Percentiles rank a stretch among this genome's conserved stretches.
Evolutionary conservation across 2,888 invertebrate species (phyloP).

Genomic region (Scrobipalpa costella): DNA sequence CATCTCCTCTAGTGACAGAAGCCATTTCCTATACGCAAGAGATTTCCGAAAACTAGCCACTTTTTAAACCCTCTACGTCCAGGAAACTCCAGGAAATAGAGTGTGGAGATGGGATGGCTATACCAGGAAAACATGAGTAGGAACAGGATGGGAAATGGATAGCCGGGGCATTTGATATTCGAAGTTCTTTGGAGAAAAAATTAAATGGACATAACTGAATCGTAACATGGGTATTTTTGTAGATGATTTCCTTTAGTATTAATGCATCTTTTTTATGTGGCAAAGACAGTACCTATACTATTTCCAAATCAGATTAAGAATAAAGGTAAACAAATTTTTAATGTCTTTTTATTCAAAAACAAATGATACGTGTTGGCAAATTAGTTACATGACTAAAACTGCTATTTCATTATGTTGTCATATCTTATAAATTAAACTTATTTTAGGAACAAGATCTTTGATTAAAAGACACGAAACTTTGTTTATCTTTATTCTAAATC

Average conservation of each 20-base stretch:
- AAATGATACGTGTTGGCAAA: too few species aligned
- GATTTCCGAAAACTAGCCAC: constrained; percentile 73
- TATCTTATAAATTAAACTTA: too few species aligned
- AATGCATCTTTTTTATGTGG: background rate
- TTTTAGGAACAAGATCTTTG: too few species aligned
- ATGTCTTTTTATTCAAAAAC: too few species aligned
- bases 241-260: background rate
- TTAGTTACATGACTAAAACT: too few species aligned
- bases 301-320: too few species aligned
- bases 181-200: background rate
- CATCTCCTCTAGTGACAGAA: constrained; percentile 52
- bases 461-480: too few species aligned
- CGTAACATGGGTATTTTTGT: background rate
- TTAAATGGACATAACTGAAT: background rate
- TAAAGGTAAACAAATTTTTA: too few species aligned
- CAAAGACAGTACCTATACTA: background rate
- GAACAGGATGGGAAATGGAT: constrained; percentile 42
- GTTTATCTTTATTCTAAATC: too few species aligned
- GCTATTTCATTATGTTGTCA: too few species aligned
- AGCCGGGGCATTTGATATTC: constrained; percentile 41
- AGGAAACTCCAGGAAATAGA: constrained; percentile 73
- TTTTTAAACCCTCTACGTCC: constrained; percentile 70
- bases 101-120: constrained; percentile 62
- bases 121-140: constrained; percentile 39
- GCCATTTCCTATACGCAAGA: constrained; percentile 71